A percentile compares a stretch with the other conserved stretches of the same genome.
phyloP scores from a whole-genome alignment of 1,140 invertebrate species.

The Drosophila leontia region DNA sequence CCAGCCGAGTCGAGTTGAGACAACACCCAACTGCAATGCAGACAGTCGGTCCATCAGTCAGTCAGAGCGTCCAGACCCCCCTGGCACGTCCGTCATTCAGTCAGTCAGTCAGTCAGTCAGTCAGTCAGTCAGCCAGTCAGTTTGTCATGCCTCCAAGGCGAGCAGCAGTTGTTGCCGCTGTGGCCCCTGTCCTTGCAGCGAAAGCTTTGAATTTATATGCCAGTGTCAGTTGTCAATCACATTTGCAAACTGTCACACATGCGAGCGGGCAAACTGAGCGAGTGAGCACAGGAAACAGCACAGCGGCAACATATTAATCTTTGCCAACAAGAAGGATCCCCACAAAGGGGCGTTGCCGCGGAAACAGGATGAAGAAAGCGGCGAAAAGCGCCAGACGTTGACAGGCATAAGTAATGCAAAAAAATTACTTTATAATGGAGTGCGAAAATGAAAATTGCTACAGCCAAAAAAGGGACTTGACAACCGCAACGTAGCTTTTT shows the following conservation, averaged over 20 bases:
- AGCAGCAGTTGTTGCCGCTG: slow-evolving; percentile 33
- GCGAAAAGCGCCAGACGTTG: slow-evolving; percentile 64
- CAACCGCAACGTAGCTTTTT: slow-evolving; percentile 62
- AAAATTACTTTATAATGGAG: slow-evolving; percentile 84
- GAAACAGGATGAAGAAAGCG: slow-evolving; percentile 76
- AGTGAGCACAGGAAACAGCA: slow-evolving; percentile 57
- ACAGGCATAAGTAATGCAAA: slow-evolving; percentile 82
- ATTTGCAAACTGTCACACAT: slow-evolving; percentile 83
- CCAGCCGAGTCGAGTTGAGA: slow-evolving; percentile 28
- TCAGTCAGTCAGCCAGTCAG: slow-evolving; percentile 39
- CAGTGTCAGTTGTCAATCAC: slow-evolving; percentile 83
- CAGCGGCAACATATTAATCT: slow-evolving; percentile 81
- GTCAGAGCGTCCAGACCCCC: slow-evolving; percentile 39
- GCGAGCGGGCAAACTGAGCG: slow-evolving; percentile 59
- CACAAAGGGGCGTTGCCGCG: slow-evolving; percentile 50
- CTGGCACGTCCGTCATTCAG: slow-evolving; percentile 37
- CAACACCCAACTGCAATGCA: slow-evolving; percentile 57
- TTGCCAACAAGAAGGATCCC: slow-evolving; percentile 73
- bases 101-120: no score
- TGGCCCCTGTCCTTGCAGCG: slow-evolving; percentile 34
- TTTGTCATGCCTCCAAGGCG: slow-evolving; percentile 60
- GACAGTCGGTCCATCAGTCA: slow-evolving; percentile 57
- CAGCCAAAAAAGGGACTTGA: slow-evolving; percentile 23
- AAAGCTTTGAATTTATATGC: slow-evolving; percentile 83
- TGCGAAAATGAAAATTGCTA: slow-evolving; percentile 82